Base-by-base conservation (phyloP, 2,888 invertebrate species). In the Heliconius ismenius region DNA sequence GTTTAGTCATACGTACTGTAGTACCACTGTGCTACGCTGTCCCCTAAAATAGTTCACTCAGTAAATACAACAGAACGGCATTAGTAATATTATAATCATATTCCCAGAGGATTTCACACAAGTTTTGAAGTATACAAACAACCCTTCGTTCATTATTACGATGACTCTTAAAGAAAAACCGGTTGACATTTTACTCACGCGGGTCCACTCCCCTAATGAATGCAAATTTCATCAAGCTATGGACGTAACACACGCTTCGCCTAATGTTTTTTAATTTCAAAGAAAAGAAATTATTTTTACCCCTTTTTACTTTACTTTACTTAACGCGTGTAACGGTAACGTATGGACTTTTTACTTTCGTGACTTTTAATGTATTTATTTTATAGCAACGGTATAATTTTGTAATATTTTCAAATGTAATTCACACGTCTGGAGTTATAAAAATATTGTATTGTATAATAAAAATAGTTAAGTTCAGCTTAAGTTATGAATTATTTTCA, bases 201-300 rank as follows among this genome's bases (percentile, higher is more conserved):
- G 80, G 82, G 81, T 78, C 84, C 86, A 88, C 87, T 89, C 86
- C 82, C 84, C 89, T 92, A 91, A 92, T 91, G 90, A 92, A 92
- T 91, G 91, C 89, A 91, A 91, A 92, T 91, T 91, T 90, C 87
- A 91, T 90, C 87, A 91, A 85, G 85, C 86, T 83, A 83, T 80
- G 81, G 80, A 80, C 81, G 76, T 80, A 83, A 89, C 87, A 88
- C 86, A 88, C 87, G 87, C 83, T 84, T 82, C 84, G 85, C 86
- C 86, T 88, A 86, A 85, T 86, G 88, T 86, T 84, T 85, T 81
- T 86, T 87, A 87, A 87, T 87, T 88, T 85, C 83, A 83, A 84
- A 84, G 83, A 82, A 83, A 79, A 85, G 84, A 81, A 84, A 73
- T 58, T 32, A 62, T 39, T 67, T 58, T 60, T 28, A 58, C 72